Conservation (phyloP, 37 sponge, comb jelly and placozoan genomes). For the Spongilla lacustris region DNA sequence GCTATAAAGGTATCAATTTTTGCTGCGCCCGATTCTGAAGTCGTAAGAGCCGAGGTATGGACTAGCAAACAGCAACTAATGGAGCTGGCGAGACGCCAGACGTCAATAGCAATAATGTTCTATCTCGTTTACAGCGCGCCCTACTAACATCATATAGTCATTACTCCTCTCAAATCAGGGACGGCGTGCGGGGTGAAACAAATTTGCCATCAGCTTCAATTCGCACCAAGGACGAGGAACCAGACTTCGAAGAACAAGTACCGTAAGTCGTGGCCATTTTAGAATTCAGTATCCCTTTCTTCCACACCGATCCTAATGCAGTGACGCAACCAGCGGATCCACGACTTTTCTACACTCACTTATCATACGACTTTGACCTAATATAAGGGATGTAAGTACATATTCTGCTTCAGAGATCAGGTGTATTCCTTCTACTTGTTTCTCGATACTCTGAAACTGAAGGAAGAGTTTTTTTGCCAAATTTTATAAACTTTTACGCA, state of each 20-base stretch:
- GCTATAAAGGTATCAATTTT: too few species aligned
- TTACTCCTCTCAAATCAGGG: not conserved
- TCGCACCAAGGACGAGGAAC: conserved; percentile 9
- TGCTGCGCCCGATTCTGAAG: too few species aligned
- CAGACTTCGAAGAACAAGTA: conserved; percentile 15
- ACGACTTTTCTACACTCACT: not conserved
- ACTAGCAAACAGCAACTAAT: not conserved
- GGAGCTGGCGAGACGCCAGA: not conserved
- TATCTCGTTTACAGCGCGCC: not conserved
- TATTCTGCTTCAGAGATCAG: conserved; percentile 26
- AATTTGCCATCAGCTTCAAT: conserved; percentile 13
- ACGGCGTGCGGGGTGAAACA: not conserved
- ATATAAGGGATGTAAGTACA: not conserved
- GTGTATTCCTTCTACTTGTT: conserved; percentile 5
- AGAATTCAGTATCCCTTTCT: not conserved
- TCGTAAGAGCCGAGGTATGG: too few species aligned
- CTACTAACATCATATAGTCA: not conserved
- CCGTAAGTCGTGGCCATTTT: not conserved
- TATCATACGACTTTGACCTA: not conserved
- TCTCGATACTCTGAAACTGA: not conserved
- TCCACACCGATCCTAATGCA: not conserved
- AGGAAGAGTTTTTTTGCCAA: too few species aligned
- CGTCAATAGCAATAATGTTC: not conserved
- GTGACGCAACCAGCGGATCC: conserved; percentile 9
- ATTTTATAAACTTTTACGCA: too few species aligned